A percentile compares a stretch with the other conserved stretches of the same genome.
These are phyloP conservation scores for Conomelus anceps DNA, from an alignment of 2,888 invertebrate genomes.

Conservation along the genomic window DNA sequence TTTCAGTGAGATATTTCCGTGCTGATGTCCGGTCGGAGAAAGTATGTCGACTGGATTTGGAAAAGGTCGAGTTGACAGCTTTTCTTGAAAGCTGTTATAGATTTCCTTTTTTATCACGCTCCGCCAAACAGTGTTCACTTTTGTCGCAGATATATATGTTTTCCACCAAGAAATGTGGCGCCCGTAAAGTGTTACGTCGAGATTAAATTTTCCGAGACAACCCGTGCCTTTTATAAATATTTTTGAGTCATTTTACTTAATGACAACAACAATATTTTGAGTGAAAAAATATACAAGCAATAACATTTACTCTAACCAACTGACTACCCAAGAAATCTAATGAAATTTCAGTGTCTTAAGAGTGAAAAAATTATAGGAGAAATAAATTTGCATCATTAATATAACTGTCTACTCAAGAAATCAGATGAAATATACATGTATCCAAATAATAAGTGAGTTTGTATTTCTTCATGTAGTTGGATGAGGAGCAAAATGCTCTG, in stretches of 20 bases:
- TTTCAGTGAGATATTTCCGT: neutral
- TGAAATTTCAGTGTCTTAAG: no score
- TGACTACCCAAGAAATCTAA: no score
- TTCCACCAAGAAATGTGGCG: neutral
- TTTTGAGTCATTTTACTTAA: neutral
- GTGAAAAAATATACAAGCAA: no score
- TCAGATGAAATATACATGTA: no score
- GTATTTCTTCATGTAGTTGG: no score
- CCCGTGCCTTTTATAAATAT: neutral
- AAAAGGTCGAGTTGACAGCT: neutral
- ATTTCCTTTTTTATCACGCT: neutral
- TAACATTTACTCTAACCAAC: no score
- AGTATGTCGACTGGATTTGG: neutral
- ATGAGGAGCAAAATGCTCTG: no score
- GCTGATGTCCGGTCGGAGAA: neutral
- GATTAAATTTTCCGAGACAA: neutral
- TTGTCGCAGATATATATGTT: neutral
- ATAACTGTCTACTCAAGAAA: no score
- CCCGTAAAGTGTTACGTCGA: neutral
- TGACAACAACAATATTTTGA: no score
- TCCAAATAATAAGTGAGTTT: no score
- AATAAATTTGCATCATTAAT: no score
- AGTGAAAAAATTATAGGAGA: no score
- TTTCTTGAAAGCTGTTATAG: neutral
- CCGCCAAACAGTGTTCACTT: neutral